Percentiles rank a stretch among this genome's conserved stretches.
Evolutionary conservation across 2,888 invertebrate genomes (phyloP).

Genomic region (Nesidiocoris tenuis): DNA sequence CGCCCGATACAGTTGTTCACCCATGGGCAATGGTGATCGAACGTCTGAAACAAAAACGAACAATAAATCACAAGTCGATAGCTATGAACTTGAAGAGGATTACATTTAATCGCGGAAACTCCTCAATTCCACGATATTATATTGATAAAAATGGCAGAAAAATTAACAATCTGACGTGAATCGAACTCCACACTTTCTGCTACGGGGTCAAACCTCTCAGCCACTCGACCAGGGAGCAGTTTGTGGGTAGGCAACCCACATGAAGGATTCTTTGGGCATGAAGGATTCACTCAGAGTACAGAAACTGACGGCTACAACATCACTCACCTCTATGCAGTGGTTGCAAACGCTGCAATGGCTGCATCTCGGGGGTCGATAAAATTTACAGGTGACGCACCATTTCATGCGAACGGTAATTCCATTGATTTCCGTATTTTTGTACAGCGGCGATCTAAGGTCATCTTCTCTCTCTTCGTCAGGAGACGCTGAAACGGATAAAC

Average conservation of each 20-base stretch:
- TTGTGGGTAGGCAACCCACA: no score
- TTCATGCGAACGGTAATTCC: slow-evolving; percentile 99
- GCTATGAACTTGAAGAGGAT: slow-evolving; percentile 13
- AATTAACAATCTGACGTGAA: no score
- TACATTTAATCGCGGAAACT: neutral
- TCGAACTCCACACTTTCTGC: no score
- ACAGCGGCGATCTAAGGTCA: slow-evolving; percentile 93
- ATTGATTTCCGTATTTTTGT: slow-evolving; percentile 96
- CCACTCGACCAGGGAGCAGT: no score
- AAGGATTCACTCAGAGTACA: no score
- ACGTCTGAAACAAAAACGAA: slow-evolving; percentile 75
- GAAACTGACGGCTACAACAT: no score
- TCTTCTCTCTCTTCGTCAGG: slow-evolving; percentile 97
- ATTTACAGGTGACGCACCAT: slow-evolving; percentile 99
- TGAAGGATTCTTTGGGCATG: no score
- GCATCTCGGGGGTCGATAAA: slow-evolving; percentile 98
- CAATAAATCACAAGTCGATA: neutral
- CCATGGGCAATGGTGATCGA: slow-evolving; percentile 99
- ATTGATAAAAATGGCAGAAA: no score
- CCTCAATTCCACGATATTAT: neutral
- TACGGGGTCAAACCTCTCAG: no score
- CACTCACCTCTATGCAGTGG: slow-evolving; percentile 90
- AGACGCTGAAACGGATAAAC: slow-evolving; percentile 72
- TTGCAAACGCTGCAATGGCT: slow-evolving; percentile 99
- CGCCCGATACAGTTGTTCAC: slow-evolving; percentile 96